These are phyloP conservation scores for Apis florea DNA, from an alignment of 1,140 invertebrate genomes.

Conservation along the genomic window DNA sequence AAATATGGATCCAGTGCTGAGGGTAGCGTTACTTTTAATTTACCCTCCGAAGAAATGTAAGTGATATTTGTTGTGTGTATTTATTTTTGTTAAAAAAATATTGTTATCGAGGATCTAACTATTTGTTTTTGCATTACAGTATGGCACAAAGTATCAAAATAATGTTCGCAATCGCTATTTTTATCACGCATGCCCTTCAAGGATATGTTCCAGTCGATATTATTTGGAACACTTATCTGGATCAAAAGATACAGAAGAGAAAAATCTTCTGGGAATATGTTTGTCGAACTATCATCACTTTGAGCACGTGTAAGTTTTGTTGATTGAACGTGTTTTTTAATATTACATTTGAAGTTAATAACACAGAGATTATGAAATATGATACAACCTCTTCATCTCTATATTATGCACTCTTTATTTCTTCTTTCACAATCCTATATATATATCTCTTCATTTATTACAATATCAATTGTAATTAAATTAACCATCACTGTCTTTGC, in stretches of 20 bases:
- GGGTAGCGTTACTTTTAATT: conserved; percentile 88
- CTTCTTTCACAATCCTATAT: too few relatives aligned
- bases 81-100: neutral
- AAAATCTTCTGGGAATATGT: conserved; percentile 83
- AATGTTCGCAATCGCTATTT: conserved; percentile 93
- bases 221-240: conserved; percentile 89
- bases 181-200: conserved; percentile 95
- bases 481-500: too few relatives aligned
- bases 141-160: conserved; percentile 89
- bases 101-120: neutral
- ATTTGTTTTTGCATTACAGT: conserved; percentile 80
- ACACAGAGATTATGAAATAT: too few relatives aligned
- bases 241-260: conserved; percentile 80
- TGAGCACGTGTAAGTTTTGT: conserved; percentile 87
- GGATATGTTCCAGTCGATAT: conserved; percentile 96
- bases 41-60: conserved; percentile 80
- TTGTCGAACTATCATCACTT: conserved; percentile 84
- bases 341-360: neutral
- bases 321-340: conserved; percentile 30
- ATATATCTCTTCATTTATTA: too few relatives aligned
- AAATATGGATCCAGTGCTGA: conserved; percentile 85
- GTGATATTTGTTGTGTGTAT: neutral
- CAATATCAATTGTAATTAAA: too few relatives aligned
- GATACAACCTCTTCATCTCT: too few relatives aligned
- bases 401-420: too few relatives aligned